phyloP scores from a whole-genome alignment of 2,113 vertebrate genomes.

The Prietella phreatophila region DNA sequence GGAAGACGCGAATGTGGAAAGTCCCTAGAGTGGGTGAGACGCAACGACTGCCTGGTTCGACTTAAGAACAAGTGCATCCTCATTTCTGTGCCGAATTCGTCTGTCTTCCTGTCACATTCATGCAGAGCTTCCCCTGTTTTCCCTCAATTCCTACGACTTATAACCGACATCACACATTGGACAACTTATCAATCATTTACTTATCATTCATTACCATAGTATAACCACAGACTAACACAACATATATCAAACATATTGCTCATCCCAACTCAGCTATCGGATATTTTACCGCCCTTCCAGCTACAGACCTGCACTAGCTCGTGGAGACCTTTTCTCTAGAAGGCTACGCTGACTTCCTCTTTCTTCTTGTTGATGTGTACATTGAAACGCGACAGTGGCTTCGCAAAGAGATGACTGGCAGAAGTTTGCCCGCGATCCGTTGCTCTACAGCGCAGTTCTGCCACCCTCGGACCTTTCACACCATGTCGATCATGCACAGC shows the following conservation, averaged over 20 bases:
- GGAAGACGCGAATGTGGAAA: neutral
- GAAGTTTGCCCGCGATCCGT: neutral
- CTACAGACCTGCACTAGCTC: neutral
- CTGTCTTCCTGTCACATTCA: neutral
- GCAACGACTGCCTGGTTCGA: neutral
- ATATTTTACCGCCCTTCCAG: neutral
- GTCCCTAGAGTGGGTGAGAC: slow-evolving; percentile 21
- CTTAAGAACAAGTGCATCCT: neutral
- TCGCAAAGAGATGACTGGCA: neutral
- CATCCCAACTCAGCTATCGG: neutral
- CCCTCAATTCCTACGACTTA: neutral
- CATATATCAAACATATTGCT: neutral
- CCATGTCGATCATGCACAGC: neutral
- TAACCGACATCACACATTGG: neutral
- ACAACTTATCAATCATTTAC: slow-evolving; percentile 1
- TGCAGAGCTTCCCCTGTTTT: neutral
- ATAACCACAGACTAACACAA: neutral
- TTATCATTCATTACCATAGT: neutral
- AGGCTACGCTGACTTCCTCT: slow-evolving; percentile 16
- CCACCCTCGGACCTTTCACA: neutral
- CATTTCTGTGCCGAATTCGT: neutral
- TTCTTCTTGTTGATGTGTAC: slow-evolving; percentile 16
- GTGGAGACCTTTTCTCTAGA: neutral
- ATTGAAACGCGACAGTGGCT: neutral
- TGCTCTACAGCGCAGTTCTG: neutral